Conservation (phyloP, 2,797 vertebrate genomes). For the Argentina silus region DNA sequence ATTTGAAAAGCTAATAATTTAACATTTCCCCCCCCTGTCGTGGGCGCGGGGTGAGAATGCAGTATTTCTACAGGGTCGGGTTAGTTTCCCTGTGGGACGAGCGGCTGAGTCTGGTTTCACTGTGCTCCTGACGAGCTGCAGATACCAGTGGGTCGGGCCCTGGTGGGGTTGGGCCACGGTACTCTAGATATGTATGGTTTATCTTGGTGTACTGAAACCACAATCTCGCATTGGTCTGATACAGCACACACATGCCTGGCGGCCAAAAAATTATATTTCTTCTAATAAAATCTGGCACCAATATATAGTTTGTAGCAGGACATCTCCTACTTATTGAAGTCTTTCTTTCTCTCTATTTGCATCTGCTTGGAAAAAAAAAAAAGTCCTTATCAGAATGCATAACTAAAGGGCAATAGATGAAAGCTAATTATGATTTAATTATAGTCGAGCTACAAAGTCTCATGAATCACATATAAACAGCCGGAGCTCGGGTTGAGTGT, state of each 20-base stretch:
- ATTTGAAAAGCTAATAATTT: slow-evolving; percentile 82
- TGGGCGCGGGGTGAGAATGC: neutral
- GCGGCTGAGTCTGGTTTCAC: too few relatives aligned
- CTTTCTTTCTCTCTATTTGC: too few relatives aligned
- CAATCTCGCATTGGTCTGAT: too few relatives aligned
- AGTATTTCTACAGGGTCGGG: slow-evolving; percentile 44
- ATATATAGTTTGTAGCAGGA: too few relatives aligned
- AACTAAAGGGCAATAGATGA: slow-evolving; percentile 64
- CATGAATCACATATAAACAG: slow-evolving; percentile 52
- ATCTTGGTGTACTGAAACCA: neutral
- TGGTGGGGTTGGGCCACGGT: too few relatives aligned
- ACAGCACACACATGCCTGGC: too few relatives aligned
- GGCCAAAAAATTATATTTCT: too few relatives aligned
- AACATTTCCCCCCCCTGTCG: slow-evolving; percentile 58
- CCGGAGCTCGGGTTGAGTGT: slow-evolving; percentile 36
- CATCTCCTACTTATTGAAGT: too few relatives aligned
- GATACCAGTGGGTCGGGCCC: too few relatives aligned
- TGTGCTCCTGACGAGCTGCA: too few relatives aligned
- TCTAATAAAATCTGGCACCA: too few relatives aligned
- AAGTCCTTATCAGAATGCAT: slow-evolving; percentile 45
- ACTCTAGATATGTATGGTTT: neutral
- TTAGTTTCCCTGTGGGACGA: slow-evolving; percentile 10
- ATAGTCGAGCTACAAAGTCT: slow-evolving; percentile 50
- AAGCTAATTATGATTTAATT: slow-evolving; percentile 65
- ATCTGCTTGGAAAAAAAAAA: slow-evolving; percentile 3